phyloP scores from a whole-genome alignment of 2,888 invertebrate genomes.

The Tinea trinotella region DNA sequence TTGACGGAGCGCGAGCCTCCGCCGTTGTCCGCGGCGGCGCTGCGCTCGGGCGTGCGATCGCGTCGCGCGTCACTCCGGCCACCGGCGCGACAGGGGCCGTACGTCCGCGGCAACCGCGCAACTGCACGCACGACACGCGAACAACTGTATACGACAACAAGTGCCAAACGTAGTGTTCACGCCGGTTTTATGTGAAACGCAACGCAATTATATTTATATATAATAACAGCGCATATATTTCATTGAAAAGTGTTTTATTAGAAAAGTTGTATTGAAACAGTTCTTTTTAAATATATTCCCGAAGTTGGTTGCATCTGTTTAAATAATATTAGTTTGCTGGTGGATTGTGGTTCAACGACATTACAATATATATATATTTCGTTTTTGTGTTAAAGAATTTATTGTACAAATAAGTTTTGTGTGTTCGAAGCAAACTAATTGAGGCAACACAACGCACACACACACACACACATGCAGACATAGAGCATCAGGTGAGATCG shows the following conservation, averaged over 20 bases:
- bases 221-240: too few species aligned
- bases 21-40: conserved; percentile 29
- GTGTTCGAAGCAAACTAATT: not conserved
- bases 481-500: not conserved
- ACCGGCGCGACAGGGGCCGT: conserved; percentile 37
- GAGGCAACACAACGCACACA: too few species aligned
- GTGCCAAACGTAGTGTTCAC: conserved; percentile 37
- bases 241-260: too few species aligned
- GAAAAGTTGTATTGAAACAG: too few species aligned
- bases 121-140: conserved; percentile 27
- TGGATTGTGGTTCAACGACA: conserved; percentile 50
- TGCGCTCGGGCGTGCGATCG: conserved; percentile 41
- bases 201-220: too few species aligned
- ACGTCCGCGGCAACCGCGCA: conserved; percentile 58
- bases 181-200: too few species aligned
- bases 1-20: conserved; percentile 43
- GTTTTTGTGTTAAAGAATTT: conserved; percentile 58
- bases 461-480: too few species aligned
- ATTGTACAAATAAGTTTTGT: conserved; percentile 36
- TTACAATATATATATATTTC: conserved; percentile 37
- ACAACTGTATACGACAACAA: conserved; percentile 34
- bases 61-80: conserved; percentile 30
- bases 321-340: conserved; percentile 56
- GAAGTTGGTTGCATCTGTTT: conserved; percentile 27
- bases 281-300: too few species aligned